Evolutionary conservation across 2,797 vertebrate genomes (phyloP), one percentile per base, ranked within the genome.

Genomic region (Poeciliopsis infans): DNA sequence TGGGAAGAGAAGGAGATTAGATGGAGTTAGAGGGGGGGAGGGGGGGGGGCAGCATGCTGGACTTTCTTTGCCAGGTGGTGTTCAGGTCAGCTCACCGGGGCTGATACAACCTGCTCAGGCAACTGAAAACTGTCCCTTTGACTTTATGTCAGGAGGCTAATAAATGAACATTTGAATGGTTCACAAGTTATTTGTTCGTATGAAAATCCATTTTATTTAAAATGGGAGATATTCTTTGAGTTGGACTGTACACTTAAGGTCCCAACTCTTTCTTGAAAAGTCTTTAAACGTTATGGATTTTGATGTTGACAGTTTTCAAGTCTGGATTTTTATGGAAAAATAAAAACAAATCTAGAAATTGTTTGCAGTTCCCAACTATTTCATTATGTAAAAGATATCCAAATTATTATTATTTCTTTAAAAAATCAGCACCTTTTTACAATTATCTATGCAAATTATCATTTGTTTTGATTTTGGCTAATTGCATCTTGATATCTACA

Each of bases 51-150:
- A 73, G 78, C 41, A n/a, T 53, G 79, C 75, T 78, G 73, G 79
- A 31, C 69, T 74, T 59, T 84, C 81, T 79, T 78, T 45, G 83
- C 85, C 91, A 92, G 89, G 86, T 93, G 87, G 71, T 82, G 75
- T 86, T 88, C 80, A 71, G 77, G 74, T 83, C 78, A 79, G 80
- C 47, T 74, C 87, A 76, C 86, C 79, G 76, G 77, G 78, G 75
- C 64, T 72, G 66, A 80, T 83, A 64, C 80, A 90, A 90, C 89
- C 85, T 87, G 87, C 84, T 88, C 64, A 7, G 79, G 86, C 81
- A 53, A 23, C 66, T 73, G 64, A 77, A 78, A 93, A 79, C 33
- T 15, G 36, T 12, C 73, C 49, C 75, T 87, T 88, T 91, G 76
- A 73, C 46, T 33, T 76, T 73, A 39, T 28, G 47, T 33, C 11